Conservation (phyloP, 2,113 vertebrate species). For the Mugil cephalus region DNA sequence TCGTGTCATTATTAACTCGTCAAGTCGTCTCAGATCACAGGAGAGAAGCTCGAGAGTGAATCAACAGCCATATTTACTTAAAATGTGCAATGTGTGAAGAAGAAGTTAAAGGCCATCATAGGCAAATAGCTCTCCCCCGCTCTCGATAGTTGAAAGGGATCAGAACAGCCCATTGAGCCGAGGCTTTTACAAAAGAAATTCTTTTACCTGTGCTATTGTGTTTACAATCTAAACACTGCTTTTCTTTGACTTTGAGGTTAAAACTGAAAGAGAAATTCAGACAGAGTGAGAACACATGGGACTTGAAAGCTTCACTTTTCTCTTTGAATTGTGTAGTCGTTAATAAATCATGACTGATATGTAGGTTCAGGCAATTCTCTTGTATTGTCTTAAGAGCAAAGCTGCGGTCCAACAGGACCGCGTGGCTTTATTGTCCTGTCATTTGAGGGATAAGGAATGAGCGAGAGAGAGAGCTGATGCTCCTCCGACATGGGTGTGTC, state of each 20-base stretch:
- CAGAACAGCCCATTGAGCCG: not conserved
- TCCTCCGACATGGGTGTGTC: conserved; percentile 56
- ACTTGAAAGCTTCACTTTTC: not conserved
- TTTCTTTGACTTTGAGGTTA: conserved; percentile 13
- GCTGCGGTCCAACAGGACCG: not conserved
- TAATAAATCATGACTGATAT: conserved; percentile 20
- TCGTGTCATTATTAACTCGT: conserved; percentile 56
- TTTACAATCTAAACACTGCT: conserved; percentile 19
- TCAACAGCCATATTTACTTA: conserved; percentile 27
- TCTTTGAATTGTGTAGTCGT: conserved; percentile 2
- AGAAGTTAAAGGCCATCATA: conserved; percentile 4
- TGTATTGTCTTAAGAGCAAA: not conserved
- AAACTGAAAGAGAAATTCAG: conserved; percentile 3
- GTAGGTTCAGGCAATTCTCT: conserved; percentile 12
- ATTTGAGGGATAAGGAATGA: conserved; percentile 26
- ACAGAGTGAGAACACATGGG: not conserved
- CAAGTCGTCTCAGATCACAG: conserved; percentile 41
- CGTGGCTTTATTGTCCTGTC: conserved; percentile 4
- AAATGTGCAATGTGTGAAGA: not conserved
- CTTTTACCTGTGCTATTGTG: not conserved
- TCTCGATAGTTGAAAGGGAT: not conserved
- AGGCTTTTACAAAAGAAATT: conserved; percentile 23
- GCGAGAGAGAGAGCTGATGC: conserved; percentile 19
- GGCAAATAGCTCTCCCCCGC: conserved; percentile 20
- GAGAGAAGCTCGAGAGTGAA: conserved; percentile 12